Conservation (phyloP, 2,113 vertebrate species). For the Grammomys dolichurus region DNA sequence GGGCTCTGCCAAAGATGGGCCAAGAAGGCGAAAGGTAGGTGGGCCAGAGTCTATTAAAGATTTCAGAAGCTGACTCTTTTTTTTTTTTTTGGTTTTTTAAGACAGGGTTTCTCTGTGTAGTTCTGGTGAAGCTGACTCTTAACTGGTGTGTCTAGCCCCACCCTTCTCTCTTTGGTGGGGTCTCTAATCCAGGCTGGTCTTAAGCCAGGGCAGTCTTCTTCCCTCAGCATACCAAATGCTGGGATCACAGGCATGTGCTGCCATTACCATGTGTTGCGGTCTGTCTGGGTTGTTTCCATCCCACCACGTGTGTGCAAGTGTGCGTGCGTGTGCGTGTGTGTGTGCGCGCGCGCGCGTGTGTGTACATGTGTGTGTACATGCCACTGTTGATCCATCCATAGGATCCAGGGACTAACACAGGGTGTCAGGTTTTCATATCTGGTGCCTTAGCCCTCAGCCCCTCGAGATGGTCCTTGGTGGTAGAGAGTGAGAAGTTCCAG, state of each 20-base stretch:
- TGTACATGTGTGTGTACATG: no score
- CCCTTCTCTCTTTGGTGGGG: neutral
- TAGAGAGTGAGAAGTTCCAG: no score
- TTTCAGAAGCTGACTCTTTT: conserved; percentile 25
- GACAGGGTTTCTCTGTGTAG: no score
- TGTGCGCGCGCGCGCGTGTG: neutral
- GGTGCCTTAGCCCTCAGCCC: no score
- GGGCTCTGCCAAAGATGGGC: conserved; percentile 86
- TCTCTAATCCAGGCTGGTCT: neutral
- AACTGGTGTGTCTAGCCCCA: neutral
- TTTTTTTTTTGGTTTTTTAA: no score
- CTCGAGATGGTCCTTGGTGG: no score
- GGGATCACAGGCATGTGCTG: neutral
- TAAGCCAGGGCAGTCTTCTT: neutral
- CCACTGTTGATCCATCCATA: neutral
- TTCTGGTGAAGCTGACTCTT: neutral
- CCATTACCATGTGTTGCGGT: neutral
- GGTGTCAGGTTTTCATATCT: neutral
- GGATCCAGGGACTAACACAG: neutral
- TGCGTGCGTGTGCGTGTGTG: neutral
- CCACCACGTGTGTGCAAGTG: no score
- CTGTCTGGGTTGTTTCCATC: no score
- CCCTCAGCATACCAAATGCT: neutral
- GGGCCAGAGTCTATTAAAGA: neutral
- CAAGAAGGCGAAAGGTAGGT: conserved; percentile 93